These are phyloP conservation scores for Leptonema lineaticorne DNA, from an alignment of 1,140 invertebrate species.

Conservation along the genomic window DNA sequence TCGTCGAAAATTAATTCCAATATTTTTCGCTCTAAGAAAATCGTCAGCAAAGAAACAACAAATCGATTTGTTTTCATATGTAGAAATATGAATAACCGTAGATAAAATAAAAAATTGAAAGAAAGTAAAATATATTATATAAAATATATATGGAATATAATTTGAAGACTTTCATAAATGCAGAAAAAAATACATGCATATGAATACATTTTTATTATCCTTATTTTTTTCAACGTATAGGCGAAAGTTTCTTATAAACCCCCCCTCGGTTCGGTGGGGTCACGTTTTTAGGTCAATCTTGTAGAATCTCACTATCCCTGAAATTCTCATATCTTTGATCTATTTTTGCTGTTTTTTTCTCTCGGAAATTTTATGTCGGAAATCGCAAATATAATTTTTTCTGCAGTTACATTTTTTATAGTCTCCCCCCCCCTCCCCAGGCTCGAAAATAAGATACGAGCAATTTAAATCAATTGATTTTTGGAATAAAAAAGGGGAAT, in stretches of 20 bases:
- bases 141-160: too few relatives aligned
- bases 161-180: too few relatives aligned
- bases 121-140: too few relatives aligned
- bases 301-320: slow-evolving; percentile 19
- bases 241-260: slow-evolving; percentile 9
- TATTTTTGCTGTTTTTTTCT: slow-evolving; percentile 18
- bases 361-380: slow-evolving; percentile 1
- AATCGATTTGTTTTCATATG: too few relatives aligned
- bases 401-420: slow-evolving; percentile 10
- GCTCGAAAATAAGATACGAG: background rate
- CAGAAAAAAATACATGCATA: too few relatives aligned
- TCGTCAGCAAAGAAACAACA: too few relatives aligned
- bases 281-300: slow-evolving; percentile 19
- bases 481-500: too few relatives aligned
- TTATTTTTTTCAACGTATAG: slow-evolving; percentile 2
- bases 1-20: background rate
- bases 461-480: background rate
- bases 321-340: slow-evolving; percentile 18
- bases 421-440: too few relatives aligned
- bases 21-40: too few relatives aligned
- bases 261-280: slow-evolving; percentile 10
- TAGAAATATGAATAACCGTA: too few relatives aligned
- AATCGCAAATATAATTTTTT: slow-evolving; percentile 14
- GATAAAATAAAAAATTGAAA: too few relatives aligned
- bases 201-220: slow-evolving; percentile 13